Base-by-base conservation (phyloP, 2,113 vertebrate genomes). In the Cranoglanis bouderius region DNA sequence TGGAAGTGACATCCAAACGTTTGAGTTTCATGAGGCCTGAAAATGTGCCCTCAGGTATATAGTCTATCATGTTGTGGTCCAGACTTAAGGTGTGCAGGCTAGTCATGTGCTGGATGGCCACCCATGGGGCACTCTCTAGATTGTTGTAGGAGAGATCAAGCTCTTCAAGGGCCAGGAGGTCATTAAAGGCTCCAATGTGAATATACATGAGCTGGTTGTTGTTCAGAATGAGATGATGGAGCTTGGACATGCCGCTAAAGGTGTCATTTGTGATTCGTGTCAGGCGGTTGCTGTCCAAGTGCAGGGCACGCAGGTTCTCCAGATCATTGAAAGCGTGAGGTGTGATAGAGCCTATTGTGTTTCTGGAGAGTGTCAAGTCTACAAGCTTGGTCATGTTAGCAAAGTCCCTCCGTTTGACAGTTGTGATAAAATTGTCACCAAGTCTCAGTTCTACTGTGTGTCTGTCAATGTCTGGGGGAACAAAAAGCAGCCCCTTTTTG, bases 321-420 rank as follows among this genome's bases (percentile, higher is more conserved):
- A 99, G 93, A 92, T 99, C 98, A 0, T 97, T 97, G 92, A 99
- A 99, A 0, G 98, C 97, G 0, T 99, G 97, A 43, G 98, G 98
- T 19, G 96, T 96, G 55, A 99, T 96, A 88, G 97, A 96, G 93
- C 98, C 98, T 78, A 99, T 99, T 91, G 98, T 99, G 95, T 99
- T 99, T 92, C 98, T 95, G 80, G 98, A 99, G 29, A 99, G 95
- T 0, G 98, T 99, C 93, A 99, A 95, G 94, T 99, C 98, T 92
- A 99, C 97, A 93, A 99, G 96, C 93, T 96, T 98, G 92, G 98
- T 99, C 98, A 99, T 99, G 88, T 99, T 99, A 87, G 97, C 98
- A 90, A 99, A 99, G 94, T 99, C 98, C 93, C 97, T 99, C 88
- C 97, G 96, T 89, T 99, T 99, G 94, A 99, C 95, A 92, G 93